A percentile compares a stretch with the other conserved stretches of the same genome.
Conservation (phyloP, 1,140 invertebrate species). For the Acyrthosiphon pisum region DNA sequence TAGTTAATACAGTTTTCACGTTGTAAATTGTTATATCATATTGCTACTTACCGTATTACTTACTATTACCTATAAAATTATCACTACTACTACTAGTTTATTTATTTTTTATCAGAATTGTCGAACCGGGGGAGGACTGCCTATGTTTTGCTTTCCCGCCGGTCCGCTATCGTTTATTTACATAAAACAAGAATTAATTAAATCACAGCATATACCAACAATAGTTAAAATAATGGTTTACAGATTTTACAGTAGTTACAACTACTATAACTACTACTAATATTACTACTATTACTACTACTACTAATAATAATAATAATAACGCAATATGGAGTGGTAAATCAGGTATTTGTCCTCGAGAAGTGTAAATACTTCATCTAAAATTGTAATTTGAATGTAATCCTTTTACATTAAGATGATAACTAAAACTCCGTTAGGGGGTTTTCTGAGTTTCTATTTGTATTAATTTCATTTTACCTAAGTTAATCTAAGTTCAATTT, state of each 20-base stretch:
- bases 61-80: neutral
- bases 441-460: neutral
- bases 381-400: slow-evolving; percentile 21
- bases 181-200: no score
- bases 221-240: no score
- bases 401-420: neutral
- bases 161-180: no score
- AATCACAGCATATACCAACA: no score
- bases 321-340: neutral
- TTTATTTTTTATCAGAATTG: no score
- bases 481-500: neutral
- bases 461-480: slow-evolving; percentile 16
- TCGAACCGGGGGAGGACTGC: no score
- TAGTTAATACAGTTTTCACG: neutral
- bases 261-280: no score
- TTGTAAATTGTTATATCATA: neutral
- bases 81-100: neutral
- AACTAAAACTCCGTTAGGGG: neutral
- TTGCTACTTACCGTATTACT: no score
- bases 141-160: no score
- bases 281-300: no score
- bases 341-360: neutral
- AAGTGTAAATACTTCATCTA: neutral
- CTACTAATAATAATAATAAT: neutral
- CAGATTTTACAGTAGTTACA: no score